Percentiles rank a stretch among this genome's conserved stretches.
These are phyloP conservation scores for Pseudochirops cupreus DNA, from an alignment of 2,797 vertebrate genomes.

Conservation along the genomic window DNA sequence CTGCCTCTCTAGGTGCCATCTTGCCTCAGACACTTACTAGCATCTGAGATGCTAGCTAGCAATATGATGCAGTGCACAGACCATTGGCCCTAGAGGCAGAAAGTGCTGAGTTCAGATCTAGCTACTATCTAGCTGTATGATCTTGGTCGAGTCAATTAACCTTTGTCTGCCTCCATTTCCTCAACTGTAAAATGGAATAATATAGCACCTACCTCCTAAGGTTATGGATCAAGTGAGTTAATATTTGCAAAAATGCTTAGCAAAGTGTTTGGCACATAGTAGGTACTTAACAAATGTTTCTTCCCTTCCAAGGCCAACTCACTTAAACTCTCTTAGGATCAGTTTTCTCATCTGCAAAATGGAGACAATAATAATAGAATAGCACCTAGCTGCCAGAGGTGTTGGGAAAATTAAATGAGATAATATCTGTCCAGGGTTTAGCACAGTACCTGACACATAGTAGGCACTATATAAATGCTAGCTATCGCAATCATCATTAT, in stretches of 20 bases:
- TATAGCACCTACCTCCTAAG: not conserved
- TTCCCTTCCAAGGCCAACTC: not conserved
- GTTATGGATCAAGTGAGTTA: not conserved
- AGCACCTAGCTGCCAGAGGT: too few relatives aligned
- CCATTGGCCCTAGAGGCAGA: not conserved
- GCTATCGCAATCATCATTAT: too few relatives aligned
- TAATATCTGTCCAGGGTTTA: too few relatives aligned
- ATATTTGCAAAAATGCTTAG: not conserved
- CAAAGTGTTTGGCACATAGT: not conserved
- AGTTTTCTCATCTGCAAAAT: not conserved
- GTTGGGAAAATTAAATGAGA: too few relatives aligned
- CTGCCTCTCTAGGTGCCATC: too few relatives aligned
- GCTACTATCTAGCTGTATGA: not conserved
- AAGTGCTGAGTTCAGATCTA: not conserved
- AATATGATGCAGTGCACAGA: not conserved
- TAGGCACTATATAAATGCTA: too few relatives aligned
- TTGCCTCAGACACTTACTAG: not conserved
- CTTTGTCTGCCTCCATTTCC: not conserved
- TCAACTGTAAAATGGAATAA: not conserved
- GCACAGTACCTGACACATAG: too few relatives aligned
- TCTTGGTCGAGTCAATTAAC: not conserved
- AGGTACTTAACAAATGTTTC: not conserved
- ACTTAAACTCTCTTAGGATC: not conserved
- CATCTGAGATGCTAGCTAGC: not conserved
- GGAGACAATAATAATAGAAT: not conserved